Conservation (phyloP, 2,888 invertebrate species). For the Lobophora halterata region DNA sequence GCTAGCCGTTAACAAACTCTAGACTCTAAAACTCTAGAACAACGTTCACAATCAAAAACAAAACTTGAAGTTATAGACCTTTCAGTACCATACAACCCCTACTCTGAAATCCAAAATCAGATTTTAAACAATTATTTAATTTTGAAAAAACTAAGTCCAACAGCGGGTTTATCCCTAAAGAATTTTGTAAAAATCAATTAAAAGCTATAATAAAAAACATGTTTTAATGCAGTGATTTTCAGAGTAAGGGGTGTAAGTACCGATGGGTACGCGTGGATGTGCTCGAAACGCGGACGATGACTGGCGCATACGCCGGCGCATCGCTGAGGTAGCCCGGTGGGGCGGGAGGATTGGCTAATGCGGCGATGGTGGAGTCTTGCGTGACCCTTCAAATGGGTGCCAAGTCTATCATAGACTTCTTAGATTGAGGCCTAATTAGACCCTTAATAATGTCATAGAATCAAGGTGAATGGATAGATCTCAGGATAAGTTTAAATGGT, state of each 20-base stretch:
- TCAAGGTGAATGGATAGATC: too few relatives aligned
- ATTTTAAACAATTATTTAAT: too few relatives aligned
- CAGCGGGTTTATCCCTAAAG: too few relatives aligned
- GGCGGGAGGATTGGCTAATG: constrained; percentile 27
- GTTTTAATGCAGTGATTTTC: too few relatives aligned
- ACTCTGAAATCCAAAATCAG: constrained; percentile 12
- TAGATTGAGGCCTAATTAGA: too few relatives aligned
- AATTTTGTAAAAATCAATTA: too few relatives aligned
- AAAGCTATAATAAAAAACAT: too few relatives aligned
- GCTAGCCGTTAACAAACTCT: constrained; percentile 1
- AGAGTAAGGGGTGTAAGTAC: constrained; percentile 15
- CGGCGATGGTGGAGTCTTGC: constrained; percentile 1
- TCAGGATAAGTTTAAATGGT: too few relatives aligned
- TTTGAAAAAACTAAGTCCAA: too few relatives aligned
- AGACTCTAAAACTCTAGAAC: constrained; percentile 16
- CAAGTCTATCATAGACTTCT: too few relatives aligned
- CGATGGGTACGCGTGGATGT: constrained; percentile 22
- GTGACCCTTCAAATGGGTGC: too few relatives aligned
- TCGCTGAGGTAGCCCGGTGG: constrained; percentile 30
- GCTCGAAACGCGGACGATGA: constrained; percentile 28
- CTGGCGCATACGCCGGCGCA: constrained; percentile 27
- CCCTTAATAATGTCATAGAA: too few relatives aligned
- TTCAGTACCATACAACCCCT: constrained; percentile 12
- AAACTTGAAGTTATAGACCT: constrained; percentile 15
- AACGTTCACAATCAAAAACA: constrained; percentile 21